Evolutionary conservation across 2,797 vertebrate species (phyloP).

Genomic region (Todus mexicanus): DNA sequence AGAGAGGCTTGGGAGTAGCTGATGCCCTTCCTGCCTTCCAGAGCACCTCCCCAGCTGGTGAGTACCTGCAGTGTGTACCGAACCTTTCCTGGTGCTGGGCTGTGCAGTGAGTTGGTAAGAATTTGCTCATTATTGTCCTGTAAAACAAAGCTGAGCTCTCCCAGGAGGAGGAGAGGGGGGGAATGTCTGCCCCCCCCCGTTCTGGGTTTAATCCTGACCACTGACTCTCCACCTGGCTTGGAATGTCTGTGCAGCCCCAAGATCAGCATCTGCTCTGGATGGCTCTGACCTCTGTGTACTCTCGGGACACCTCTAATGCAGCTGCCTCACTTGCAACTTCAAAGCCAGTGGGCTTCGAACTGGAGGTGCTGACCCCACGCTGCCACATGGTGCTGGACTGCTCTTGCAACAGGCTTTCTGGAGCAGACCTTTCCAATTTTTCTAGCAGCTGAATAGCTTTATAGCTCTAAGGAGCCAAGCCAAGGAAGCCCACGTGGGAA

Average conservation of each 20-base stretch:
- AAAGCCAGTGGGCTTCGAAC: neutral
- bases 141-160: neutral
- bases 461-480: neutral
- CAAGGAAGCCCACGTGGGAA: neutral
- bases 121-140: accelerated
- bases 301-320: accelerated
- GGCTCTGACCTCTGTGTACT: neutral
- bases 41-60: accelerated
- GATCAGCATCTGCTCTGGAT: neutral
- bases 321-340: neutral
- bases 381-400: accelerated
- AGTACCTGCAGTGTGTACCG: neutral
- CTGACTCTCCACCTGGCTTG: neutral
- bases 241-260: neutral
- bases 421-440: neutral
- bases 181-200: neutral
- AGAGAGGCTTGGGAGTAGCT: neutral
- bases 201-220: neutral
- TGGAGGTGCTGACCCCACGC: neutral
- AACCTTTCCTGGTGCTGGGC: neutral
- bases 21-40: neutral
- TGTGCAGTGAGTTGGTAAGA: neutral
- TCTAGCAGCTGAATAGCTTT: neutral
- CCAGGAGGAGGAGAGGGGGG: neutral
- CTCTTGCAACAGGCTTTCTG: neutral